Percentiles rank a stretch among this genome's conserved stretches.
Conservation (phyloP, 2,888 invertebrate genomes). For the Tachina grossa region DNA sequence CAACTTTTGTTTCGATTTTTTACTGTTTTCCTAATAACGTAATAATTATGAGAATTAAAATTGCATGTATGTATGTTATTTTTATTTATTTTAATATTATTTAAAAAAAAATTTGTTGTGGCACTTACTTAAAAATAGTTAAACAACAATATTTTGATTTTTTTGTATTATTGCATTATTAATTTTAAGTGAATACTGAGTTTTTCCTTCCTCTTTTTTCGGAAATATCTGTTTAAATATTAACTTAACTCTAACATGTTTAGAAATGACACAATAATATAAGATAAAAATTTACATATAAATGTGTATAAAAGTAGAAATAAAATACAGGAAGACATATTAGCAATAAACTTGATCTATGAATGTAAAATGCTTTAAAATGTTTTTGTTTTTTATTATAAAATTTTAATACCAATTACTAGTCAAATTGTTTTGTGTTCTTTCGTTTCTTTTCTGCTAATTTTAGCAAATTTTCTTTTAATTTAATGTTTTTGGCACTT, state of each 20-base stretch:
- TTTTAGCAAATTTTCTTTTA: constrained; percentile 13
- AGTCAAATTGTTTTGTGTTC: constrained; percentile 30
- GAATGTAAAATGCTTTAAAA: constrained; percentile 30
- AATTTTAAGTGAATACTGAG: constrained; percentile 66
- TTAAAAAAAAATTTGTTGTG: constrained; percentile 59
- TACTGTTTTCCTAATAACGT: neutral
- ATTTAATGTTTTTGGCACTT: constrained; percentile 69
- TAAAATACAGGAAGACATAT: constrained; percentile 66
- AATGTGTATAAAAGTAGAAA: constrained; percentile 41
- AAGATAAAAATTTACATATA: neutral
- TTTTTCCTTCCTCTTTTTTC: constrained; percentile 38
- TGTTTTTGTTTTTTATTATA: constrained; percentile 19
- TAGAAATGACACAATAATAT: constrained; percentile 49
- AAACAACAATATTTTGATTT: constrained; percentile 56
- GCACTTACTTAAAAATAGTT: constrained; percentile 70
- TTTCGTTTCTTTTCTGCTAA: neutral
- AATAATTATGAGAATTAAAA: neutral
- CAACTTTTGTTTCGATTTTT: constrained; percentile 32
- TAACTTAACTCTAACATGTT: constrained; percentile 37
- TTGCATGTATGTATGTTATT: constrained; percentile 16
- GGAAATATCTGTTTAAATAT: constrained; percentile 29
- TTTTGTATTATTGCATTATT: constrained; percentile 61
- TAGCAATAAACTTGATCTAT: constrained; percentile 31
- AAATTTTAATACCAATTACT: constrained; percentile 50
- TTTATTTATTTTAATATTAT: constrained; percentile 21